Base-by-base conservation (phyloP, 2,113 vertebrate genomes). In the Empidonax alnorum region DNA sequence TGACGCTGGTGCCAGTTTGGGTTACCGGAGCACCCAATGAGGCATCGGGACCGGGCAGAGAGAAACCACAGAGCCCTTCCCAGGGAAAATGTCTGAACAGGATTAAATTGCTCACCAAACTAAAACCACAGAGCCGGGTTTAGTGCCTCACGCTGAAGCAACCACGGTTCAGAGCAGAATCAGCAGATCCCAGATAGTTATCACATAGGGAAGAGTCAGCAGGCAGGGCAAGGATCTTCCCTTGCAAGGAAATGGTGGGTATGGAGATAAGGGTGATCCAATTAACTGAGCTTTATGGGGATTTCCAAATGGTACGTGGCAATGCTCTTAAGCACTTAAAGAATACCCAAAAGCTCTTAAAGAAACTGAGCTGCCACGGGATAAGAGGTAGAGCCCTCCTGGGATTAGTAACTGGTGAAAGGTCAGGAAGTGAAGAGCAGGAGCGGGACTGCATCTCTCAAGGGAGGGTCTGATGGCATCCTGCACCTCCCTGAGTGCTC, bases 291-390 rank as follows among this genome's bases (percentile, higher is more conserved):
- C 82, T 94, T 93, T 68, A 61, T 7, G 7, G 28, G 71, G 90
- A 88, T 95, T 95, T 93, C 88, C 78, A 92, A 76, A 76, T 56
- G 67, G 58, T 74, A 69, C n/a, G 82, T 58, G 53, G 78, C 84
- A 95, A 91, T 83, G 85, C 75, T 97, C 94, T 95, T 94, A 95
- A 90, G 59, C 11, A 10, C 85, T 94, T 93, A 76, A 93, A 92
- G 85, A 90, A 92, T 33, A 91, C 53, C 83, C 55, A 37, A 88
- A 92, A 95, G 62, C 88, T 94, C 79, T 90, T 93, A 87, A 62
- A 86, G 94, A 85, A 90, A 92, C 63, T 66, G 84, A 95, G 78
- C 85, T 87, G 49, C 58, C 25, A 14, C 12, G 9, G 74, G 75
- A 86, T 94, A 76, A 93, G 58, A 91, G 62, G 71, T 49, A 79